These are phyloP conservation scores for Oceanodroma leucorhoa DNA, from an alignment of 2,797 vertebrate species.

Conservation along the genomic window DNA sequence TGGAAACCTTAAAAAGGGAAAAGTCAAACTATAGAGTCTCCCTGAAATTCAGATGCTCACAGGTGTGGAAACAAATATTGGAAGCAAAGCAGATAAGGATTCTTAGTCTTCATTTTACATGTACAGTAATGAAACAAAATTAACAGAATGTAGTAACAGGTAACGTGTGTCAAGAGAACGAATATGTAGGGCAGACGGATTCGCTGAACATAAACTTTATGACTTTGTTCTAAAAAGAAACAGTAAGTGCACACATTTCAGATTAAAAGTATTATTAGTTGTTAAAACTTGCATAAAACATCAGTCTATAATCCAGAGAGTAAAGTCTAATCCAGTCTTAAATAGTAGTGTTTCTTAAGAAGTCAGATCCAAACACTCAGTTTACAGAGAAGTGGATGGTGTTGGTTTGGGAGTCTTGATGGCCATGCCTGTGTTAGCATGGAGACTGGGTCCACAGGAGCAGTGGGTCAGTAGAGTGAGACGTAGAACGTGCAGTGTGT, in stretches of 20 bases:
- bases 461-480: not conserved
- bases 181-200: not conserved
- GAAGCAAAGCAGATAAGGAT: not conserved
- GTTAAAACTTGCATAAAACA: not conserved
- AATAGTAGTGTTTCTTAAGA: not conserved
- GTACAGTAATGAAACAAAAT: not conserved
- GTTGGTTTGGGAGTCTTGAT: not conserved
- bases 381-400: not conserved
- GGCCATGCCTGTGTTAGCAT: rapidly evolving
- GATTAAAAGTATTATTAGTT: not conserved
- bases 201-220: not conserved
- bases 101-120: not conserved
- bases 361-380: not conserved
- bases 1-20: not conserved
- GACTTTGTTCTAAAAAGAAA: not conserved
- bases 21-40: not conserved
- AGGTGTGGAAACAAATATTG: not conserved
- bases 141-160: not conserved
- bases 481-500: rapidly evolving
- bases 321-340: not conserved
- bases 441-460: too few species aligned
- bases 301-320: not conserved
- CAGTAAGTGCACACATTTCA: not conserved
- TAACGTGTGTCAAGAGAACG: not conserved
- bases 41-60: not conserved